Evolutionary conservation across 2,113 vertebrate species (phyloP), one percentile per base, ranked within the genome.

Genomic region (Neopipo cinnamomea): DNA sequence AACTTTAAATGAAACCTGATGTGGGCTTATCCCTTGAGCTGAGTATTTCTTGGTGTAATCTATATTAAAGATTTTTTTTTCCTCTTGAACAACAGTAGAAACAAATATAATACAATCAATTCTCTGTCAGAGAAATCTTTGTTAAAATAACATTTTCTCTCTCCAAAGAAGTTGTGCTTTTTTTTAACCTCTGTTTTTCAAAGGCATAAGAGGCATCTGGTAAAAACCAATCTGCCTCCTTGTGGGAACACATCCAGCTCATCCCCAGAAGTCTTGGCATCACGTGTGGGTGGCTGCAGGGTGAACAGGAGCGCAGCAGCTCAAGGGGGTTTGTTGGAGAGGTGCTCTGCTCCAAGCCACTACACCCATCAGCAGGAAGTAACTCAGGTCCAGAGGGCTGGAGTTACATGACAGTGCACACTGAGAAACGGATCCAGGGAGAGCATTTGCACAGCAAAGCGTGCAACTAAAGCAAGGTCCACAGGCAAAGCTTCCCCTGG

Each of bases 281-380:
- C 8, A 14, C 23, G 16, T 1, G 0, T 18, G 59, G 76, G 44
- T 1, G 1, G 44, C 68, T 61, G 19, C 28, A 42, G 12, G 6
- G 22, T 10, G 52, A 70, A 10, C 42, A 49, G 31, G 5, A 66
- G 1, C 44, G 42, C 37, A 49, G 41, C 39, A 76, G 53, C 68
- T 91, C 59, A 58, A 55, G 41, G 8, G 9, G 35, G 22, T 73
- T 91, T 78, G 70, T 20, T 72, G 63, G 49, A 61, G 12, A 23
- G 3, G 18, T 61, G 17, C 41, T 77, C 53, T 72, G 19, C 41
- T 81, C 33, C 9, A 35, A 81, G 42, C 11, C 35, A 49, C 73
- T n/a, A 5, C 37, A 56, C 14, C 49, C 39, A 12, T 76, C 58
- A 79, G 37, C 71, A 65, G 61, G 44, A 65, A 74, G 19, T 50